phyloP scores from a whole-genome alignment of 2,797 vertebrate genomes.

The Tarsius wallacei region DNA sequence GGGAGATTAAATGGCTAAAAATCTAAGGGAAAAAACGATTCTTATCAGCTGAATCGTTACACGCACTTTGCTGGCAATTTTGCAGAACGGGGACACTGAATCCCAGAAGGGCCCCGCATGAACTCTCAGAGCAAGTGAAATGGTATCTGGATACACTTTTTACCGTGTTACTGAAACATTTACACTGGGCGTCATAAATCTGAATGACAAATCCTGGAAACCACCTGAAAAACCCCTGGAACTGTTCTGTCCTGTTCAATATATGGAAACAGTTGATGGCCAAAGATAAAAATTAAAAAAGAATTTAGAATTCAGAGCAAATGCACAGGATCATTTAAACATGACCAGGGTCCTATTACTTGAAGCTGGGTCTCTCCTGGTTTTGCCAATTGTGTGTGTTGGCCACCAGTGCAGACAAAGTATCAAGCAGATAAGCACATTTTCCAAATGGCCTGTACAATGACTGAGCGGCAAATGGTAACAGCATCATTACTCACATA shows the following conservation, averaged over 20 bases:
- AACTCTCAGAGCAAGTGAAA: slow-evolving; percentile 56
- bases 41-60: slow-evolving; percentile 13
- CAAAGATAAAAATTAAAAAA: not conserved
- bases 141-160: slow-evolving; percentile 46
- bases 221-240: slow-evolving; percentile 82
- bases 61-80: not conserved
- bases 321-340: slow-evolving; percentile 38
- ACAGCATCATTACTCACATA: not conserved
- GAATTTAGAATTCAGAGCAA: slow-evolving; percentile 23
- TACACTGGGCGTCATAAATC: slow-evolving; percentile 68
- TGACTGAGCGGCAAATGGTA: not conserved
- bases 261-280: slow-evolving; percentile 67
- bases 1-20: slow-evolving; percentile 37
- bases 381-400: not conserved
- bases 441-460: not conserved
- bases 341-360: not conserved
- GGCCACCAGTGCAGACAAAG: not conserved
- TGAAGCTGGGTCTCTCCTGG: not conserved
- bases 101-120: not conserved
- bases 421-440: not conserved
- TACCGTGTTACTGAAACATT: slow-evolving; percentile 62
- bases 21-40: not conserved
- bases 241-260: slow-evolving; percentile 65
- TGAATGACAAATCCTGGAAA: slow-evolving; percentile 81
- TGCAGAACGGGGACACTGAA: slow-evolving; percentile 9